These are phyloP conservation scores for Galerucella nymphaeae DNA, from an alignment of 2,888 invertebrate species.

Conservation along the genomic window DNA sequence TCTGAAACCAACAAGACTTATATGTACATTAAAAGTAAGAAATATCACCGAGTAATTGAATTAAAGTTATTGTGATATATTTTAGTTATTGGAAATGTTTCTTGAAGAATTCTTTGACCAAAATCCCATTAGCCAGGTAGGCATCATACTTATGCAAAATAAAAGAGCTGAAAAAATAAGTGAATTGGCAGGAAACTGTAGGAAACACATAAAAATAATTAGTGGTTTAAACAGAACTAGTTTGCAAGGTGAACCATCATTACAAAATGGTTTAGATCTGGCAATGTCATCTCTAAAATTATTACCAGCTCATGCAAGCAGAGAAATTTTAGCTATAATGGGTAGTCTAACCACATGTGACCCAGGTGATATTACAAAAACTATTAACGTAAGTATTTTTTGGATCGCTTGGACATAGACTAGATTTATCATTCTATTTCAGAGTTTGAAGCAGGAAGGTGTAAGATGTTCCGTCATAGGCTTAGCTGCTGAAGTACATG, in stretches of 20 bases:
- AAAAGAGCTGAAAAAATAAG: conserved; percentile 94
- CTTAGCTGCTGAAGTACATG: conserved; percentile 92
- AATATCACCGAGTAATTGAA: conserved; percentile 10
- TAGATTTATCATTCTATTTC: conserved; percentile 45
- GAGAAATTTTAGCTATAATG: conserved; percentile 92
- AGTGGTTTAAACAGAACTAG: conserved; percentile 73
- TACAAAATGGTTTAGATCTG: conserved; percentile 94
- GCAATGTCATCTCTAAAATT: conserved; percentile 86
- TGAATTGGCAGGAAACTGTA: conserved; percentile 88
- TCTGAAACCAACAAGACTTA: conserved; percentile 90
- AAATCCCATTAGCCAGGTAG: conserved; percentile 98
- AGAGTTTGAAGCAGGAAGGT: conserved; percentile 80
- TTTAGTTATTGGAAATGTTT: conserved; percentile 88
- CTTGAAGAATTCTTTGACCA: conserved; percentile 98
- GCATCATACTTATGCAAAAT: conserved; percentile 89
- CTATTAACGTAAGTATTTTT: conserved; percentile 73
- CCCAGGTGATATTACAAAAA: conserved; percentile 89
- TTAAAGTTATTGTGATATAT: neutral
- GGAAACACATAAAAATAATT: conserved; percentile 81
- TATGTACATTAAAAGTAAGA: conserved; percentile 86
- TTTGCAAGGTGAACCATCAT: conserved; percentile 91
- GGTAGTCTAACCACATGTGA: conserved; percentile 97
- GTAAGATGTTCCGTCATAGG: conserved; percentile 96
- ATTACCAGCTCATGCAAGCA: conserved; percentile 93
- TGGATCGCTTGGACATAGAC: neutral